A percentile compares a stretch with the other conserved stretches of the same genome.
Evolutionary conservation across 2,797 vertebrate species (phyloP).

Genomic region (Crypturellus tataupa): DNA sequence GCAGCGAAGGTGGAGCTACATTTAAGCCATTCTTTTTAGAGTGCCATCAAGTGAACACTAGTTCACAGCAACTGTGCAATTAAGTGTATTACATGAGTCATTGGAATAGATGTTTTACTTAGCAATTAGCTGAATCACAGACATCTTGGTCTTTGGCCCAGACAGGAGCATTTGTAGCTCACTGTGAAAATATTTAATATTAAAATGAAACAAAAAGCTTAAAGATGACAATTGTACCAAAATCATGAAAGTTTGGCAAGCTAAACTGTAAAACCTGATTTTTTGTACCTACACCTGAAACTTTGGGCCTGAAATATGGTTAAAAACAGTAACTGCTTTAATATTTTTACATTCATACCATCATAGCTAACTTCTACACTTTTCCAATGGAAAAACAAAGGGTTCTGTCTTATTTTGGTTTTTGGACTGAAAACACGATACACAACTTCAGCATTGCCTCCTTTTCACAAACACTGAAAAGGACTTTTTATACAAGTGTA

Average conservation of each 20-base stretch:
- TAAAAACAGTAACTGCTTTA: conserved; percentile 10
- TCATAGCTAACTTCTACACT: not conserved
- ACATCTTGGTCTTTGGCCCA: conserved; percentile 23
- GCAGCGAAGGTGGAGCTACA: conserved; percentile 45
- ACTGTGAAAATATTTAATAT: not conserved
- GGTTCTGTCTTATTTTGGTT: conserved; percentile 6
- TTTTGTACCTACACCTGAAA: not conserved
- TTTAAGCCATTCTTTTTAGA: conserved; percentile 25
- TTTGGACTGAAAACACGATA: not conserved
- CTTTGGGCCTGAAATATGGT: not conserved
- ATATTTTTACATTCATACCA: conserved; percentile 6
- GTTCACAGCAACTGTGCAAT: conserved; percentile 59
- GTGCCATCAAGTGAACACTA: conserved; percentile 14
- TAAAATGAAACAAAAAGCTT: not conserved
- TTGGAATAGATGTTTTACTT: conserved; percentile 49
- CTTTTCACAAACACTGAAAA: not conserved
- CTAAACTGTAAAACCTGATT: not conserved
- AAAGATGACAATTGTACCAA: conserved; percentile 6
- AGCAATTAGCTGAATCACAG: conserved; percentile 22
- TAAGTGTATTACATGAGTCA: conserved; percentile 48
- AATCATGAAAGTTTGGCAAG: conserved; percentile 45
- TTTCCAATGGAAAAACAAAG: not conserved
- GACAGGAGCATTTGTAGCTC: conserved; percentile 30
- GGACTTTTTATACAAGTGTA: conserved; percentile 7
- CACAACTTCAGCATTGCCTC: not conserved